phyloP scores from a whole-genome alignment of 92 coral and sea anemone species.

The Umimayanthus kanabou region DNA sequence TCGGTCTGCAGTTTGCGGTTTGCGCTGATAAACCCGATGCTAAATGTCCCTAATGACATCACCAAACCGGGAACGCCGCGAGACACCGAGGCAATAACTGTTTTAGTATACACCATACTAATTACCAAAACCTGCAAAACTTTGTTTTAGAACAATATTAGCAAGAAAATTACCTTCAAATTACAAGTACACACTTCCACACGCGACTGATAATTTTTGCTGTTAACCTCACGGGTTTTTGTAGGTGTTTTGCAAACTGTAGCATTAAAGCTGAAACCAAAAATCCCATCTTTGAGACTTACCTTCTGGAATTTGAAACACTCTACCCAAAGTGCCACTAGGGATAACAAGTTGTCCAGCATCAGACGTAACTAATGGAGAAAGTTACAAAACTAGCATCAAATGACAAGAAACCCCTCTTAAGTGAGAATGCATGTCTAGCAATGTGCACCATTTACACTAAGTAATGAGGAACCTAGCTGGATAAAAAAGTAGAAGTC shows the following conservation, averaged over 20 bases:
- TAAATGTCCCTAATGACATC: too few species aligned
- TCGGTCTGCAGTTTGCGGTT: too few species aligned
- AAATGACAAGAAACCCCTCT: neutral
- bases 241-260: neutral
- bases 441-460: too few species aligned
- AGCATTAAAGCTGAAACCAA: neutral
- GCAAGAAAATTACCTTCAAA: too few species aligned
- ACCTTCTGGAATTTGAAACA: constrained; percentile 83
- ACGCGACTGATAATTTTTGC: too few species aligned
- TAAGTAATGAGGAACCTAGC: neutral
- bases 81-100: too few species aligned
- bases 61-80: neutral
- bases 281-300: neutral
- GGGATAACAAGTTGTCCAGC: constrained; percentile 80
- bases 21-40: too few species aligned
- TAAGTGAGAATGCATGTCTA: neutral
- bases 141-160: too few species aligned
- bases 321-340: constrained; percentile 78
- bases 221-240: neutral
- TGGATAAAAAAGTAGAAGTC: neutral
- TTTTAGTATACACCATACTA: too few species aligned
- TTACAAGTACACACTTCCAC: too few species aligned
- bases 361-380: constrained; percentile 54
- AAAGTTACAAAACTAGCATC: neutral
- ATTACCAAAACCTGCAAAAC: too few species aligned